Evolutionary conservation across 1,140 invertebrate species (phyloP), one percentile per base, ranked within the genome.

Genomic region (Ericerus pela): DNA sequence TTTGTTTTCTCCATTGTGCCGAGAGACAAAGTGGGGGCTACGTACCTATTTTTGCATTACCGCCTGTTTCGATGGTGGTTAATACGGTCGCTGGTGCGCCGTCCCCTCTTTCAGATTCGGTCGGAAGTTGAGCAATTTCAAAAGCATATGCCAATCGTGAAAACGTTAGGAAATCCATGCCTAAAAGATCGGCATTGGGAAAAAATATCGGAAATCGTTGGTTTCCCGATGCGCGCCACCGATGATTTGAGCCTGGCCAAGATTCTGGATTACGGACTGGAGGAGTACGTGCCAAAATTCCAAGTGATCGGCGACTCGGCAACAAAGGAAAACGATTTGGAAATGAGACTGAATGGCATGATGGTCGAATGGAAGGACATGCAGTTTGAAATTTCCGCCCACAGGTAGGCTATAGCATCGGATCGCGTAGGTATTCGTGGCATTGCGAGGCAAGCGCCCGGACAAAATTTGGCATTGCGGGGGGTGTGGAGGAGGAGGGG

Each of bases 181-280:
- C 80, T 97, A 75, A 85, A 95, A 65, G 79, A 80, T 11, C 76
- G 93, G 10, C 94, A 97, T 69, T 97, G 94, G 94, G 90, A 95
- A 64, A 84, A 89, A 70, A 82, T 98, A 11, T 94, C 90, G 0
- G 91, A 96, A 63, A 88, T 95, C 56, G 87, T 96, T 61, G 92
- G 91, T 0, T 95, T 93, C 69, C 87, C 89, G 0, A 84, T 98
- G 22, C 80, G 82, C 62, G 82, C 92, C 4, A 86, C 92, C 59
- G 79, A 86, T 4, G 80, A 84, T 16, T 76, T 89, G 56, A 90
- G 88, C 1, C 70, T 98, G 3, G 81, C 82, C 22, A 91, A 90
- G 73, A 80, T 92, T n/a, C 85, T 97, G 27, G 91, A 95, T 66
- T 90, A 92, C 69, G 87, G 89, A 55, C 70, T 97, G 18, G 85